phyloP scores from a whole-genome alignment of 2,113 vertebrate genomes.

The Aptenodytes forsteri region DNA sequence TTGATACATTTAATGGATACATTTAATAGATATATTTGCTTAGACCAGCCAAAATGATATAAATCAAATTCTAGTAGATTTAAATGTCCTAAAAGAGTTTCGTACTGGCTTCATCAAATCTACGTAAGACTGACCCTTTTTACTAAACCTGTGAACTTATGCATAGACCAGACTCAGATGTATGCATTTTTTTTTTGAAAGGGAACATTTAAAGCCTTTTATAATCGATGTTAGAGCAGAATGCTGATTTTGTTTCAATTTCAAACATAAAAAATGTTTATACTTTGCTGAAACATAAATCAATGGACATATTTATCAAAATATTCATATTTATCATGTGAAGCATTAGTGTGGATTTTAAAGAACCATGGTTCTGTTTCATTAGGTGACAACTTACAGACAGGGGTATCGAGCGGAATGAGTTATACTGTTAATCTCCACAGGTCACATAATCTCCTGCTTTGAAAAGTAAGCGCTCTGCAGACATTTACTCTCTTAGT shows the following conservation, averaged over 20 bases:
- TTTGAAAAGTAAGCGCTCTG: neutral
- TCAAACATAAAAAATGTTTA: neutral
- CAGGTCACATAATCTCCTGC: neutral
- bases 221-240: neutral
- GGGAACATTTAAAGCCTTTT: neutral
- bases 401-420: neutral
- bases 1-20: neutral
- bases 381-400: neutral
- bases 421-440: neutral
- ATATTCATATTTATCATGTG: neutral
- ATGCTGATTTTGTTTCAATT: neutral
- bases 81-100: neutral
- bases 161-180: neutral
- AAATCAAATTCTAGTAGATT: neutral
- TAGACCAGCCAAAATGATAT: neutral
- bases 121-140: neutral
- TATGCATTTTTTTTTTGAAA: neutral
- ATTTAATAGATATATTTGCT: neutral
- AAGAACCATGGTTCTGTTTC: neutral
- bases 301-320: neutral
- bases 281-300: neutral
- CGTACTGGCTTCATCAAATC: neutral
- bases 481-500: neutral
- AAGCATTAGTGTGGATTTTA: neutral
- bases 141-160: neutral